Conservation (phyloP, 2,113 vertebrate species). For the Empidonax traillii region DNA sequence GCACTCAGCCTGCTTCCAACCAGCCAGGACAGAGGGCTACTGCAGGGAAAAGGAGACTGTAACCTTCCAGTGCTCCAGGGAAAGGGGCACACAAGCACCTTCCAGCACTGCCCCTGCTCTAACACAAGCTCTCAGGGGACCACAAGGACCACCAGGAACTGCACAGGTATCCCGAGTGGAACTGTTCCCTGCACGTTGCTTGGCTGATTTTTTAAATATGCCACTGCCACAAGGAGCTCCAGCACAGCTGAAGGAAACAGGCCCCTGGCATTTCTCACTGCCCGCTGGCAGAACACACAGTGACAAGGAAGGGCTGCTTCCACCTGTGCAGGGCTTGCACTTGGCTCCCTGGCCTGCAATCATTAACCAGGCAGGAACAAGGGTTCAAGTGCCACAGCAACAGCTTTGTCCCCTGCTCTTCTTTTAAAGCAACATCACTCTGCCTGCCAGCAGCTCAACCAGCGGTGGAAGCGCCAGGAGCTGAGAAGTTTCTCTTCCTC, state of each 20-base stretch:
- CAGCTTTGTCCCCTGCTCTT: not conserved
- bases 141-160: not conserved
- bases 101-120: not conserved
- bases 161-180: not conserved
- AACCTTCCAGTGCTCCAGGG: not conserved
- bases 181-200: not conserved
- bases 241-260: not conserved
- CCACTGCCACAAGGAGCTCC: not conserved
- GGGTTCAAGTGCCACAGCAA: not conserved
- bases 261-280: not conserved
- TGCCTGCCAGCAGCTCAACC: not conserved
- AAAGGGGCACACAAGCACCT: not conserved
- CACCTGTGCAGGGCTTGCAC: not conserved
- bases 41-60: not conserved
- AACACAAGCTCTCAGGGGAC: not conserved
- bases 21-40: not conserved
- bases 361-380: slow-evolving; percentile 36
- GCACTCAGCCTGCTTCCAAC: not conserved
- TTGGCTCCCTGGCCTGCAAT: slow-evolving; percentile 13
- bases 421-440: not conserved
- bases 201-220: not conserved
- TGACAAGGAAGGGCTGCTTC: not conserved
- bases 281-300: not conserved
- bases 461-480: not conserved
- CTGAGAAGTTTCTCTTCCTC: not conserved